Percentiles rank a stretch among this genome's conserved stretches.
These are phyloP conservation scores for Calephelis perditalis DNA, from an alignment of 2,888 invertebrate genomes.

Conservation along the genomic window DNA sequence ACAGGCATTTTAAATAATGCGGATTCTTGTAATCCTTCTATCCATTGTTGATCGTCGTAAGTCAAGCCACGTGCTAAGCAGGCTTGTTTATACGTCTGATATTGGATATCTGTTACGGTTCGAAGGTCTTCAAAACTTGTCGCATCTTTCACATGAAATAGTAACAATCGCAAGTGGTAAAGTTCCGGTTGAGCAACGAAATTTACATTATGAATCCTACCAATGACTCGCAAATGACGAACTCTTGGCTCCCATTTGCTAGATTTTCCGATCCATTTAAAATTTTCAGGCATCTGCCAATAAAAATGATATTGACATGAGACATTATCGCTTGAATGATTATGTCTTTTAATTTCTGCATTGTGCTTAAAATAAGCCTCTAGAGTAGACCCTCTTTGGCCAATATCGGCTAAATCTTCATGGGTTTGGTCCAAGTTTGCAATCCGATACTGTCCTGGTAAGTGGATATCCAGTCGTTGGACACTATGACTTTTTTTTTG, in stretches of 20 bases:
- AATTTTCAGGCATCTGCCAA: slow-evolving; percentile 23
- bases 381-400: slow-evolving; percentile 23
- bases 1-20: slow-evolving; percentile 25
- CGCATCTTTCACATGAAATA: slow-evolving; percentile 24
- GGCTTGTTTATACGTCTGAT: slow-evolving; percentile 23
- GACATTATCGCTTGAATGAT: slow-evolving; percentile 23
- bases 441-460: slow-evolving; percentile 24
- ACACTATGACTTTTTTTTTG: slow-evolving; percentile 34
- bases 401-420: slow-evolving; percentile 22
- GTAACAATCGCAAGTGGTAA: slow-evolving; percentile 25
- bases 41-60: slow-evolving; percentile 26
- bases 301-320: slow-evolving; percentile 22
- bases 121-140: slow-evolving; percentile 23
- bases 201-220: slow-evolving; percentile 24
- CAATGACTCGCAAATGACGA: slow-evolving; percentile 24
- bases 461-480: slow-evolving; percentile 24
- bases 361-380: slow-evolving; percentile 25
- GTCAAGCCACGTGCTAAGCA: slow-evolving; percentile 22
- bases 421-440: slow-evolving; percentile 24
- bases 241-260: slow-evolving; percentile 25
- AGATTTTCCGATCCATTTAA: slow-evolving; percentile 22
- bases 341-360: slow-evolving; percentile 22
- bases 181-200: slow-evolving; percentile 21
- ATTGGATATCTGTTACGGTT: slow-evolving; percentile 21
- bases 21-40: slow-evolving; percentile 24